Conservation (phyloP, 2,797 vertebrate species). For the Smutsia gigantea region DNA sequence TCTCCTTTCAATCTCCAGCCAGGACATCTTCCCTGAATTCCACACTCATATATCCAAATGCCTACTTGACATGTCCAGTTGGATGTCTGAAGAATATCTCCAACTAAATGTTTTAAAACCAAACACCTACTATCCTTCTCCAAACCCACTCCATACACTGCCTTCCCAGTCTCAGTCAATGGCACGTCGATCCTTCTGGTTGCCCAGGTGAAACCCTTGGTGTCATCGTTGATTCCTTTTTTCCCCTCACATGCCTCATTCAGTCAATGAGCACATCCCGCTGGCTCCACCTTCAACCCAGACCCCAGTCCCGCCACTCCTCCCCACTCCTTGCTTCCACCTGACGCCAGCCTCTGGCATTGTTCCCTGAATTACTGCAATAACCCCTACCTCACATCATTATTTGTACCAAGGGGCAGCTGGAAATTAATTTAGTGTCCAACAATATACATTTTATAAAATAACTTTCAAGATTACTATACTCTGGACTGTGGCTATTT, state of each 20-base stretch:
- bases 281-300: not conserved
- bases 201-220: not conserved
- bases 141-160: not conserved
- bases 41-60: not conserved
- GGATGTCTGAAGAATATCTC: not conserved
- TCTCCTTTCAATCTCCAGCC: not conserved
- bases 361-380: not conserved
- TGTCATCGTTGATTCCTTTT: not conserved
- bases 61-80: not conserved
- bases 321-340: not conserved
- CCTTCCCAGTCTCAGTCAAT: not conserved
- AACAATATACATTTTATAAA: not conserved
- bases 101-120: not conserved
- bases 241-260: not conserved
- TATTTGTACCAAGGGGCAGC: not conserved
- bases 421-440: not conserved
- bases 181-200: not conserved
- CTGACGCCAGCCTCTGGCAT: not conserved
- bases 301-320: not conserved
- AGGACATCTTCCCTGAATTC: not conserved
- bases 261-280: not conserved
- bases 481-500: not conserved
- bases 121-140: not conserved
- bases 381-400: not conserved
- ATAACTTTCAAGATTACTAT: not conserved